Evolutionary conservation across 1,140 invertebrate genomes (phyloP), one percentile per base, ranked within the genome.

Genomic region (Drosophila prosaltans): DNA sequence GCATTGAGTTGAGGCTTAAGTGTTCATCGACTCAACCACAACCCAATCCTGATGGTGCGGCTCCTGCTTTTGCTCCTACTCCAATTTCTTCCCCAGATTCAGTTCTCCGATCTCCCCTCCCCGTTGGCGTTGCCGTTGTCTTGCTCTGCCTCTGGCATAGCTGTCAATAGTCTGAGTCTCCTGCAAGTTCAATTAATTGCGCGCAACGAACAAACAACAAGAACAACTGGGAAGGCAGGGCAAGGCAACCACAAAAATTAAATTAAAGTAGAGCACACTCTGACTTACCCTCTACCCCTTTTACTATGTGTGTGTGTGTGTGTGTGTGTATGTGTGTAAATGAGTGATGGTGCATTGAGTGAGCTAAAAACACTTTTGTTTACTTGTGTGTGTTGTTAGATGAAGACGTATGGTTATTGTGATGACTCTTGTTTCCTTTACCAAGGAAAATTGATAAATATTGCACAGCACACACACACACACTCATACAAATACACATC

Each of bases 151-250:
- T 65, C 65, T 57, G 51, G 43, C 59, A 48, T 67, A 76, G 74
- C 81, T 90, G 84, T 89, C 84, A 89, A 90, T 90, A 82, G 79
- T 82, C 73, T 79, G 75, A 61, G 48, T 76, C 71, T 64, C 78
- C 82, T 86, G 82, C 86, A 90, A 90, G 88, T 90, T 90, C 88
- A 90, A 90, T 90, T 90, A 90, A 90, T 90, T 90, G 88, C 88
- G 88, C 88, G 82, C 82, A 90, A 78, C 79, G 80, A 82, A 80
- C 80, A 90, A 80, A 86, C 82, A 72, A 54, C 73, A 69, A 61
- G 68, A 71, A 51, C 65, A 65, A 32, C 71, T 28, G 10, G 55
- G 28, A 21, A 55, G 55, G 41, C 61, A 60, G 55, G 65, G 67
- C 66, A 62, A 67, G 68, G 79, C 74, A 83, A 86, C 88, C 88